Base-by-base conservation (phyloP, 1,140 invertebrate genomes). In the Bactericera cockerelli region DNA sequence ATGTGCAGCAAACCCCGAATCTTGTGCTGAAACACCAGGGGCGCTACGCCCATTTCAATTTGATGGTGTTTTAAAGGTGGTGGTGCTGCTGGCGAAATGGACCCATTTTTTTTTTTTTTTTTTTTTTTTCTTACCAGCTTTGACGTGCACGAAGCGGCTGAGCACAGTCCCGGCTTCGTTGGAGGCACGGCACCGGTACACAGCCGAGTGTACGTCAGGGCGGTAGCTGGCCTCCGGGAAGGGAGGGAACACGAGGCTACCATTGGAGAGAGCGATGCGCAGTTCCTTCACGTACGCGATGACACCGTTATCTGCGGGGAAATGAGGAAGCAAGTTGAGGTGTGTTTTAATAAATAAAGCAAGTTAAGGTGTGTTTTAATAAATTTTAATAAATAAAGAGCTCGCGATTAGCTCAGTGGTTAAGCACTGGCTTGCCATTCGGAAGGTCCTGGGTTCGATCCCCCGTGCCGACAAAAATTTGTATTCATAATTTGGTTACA, bases 321-420 rank as follows among this genome's bases (percentile, higher is more conserved):
- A 31, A 4, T 31, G 16, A 21, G 24, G 49, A 21, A 21, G 19
- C 49, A 25, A n/a, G n/a, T n/a, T n/a, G n/a, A n/a, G n/a, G n/a
- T n/a, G 36, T 13, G 36, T 90, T 90, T 64, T 86, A 84, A 74
- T 90, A 90, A 67, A 87, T 86, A 49, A 90, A 78, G 62, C 80
- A 79, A 65, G 83, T 82, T 59, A 84, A 81, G 36, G 87, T 87
- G 70, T 89, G 86, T 61, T 79, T 77, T 55, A 81, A 71, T 73
- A 86, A n/a, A n/a, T n/a, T n/a, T n/a, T n/a, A n/a, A n/a, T n/a
- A n/a, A n/a, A n/a, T n/a, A n/a, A n/a, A n/a, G n/a, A n/a, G n/a
- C n/a, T n/a, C n/a, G n/a, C n/a, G n/a, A n/a, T n/a, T n/a, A n/a
- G n/a, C n/a, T n/a, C n/a, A n/a, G n/a, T n/a, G n/a, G n/a, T n/a